These are phyloP conservation scores for Phylloscopus trochiloides DNA, from an alignment of 2,113 vertebrate genomes.

Conservation along the genomic window DNA sequence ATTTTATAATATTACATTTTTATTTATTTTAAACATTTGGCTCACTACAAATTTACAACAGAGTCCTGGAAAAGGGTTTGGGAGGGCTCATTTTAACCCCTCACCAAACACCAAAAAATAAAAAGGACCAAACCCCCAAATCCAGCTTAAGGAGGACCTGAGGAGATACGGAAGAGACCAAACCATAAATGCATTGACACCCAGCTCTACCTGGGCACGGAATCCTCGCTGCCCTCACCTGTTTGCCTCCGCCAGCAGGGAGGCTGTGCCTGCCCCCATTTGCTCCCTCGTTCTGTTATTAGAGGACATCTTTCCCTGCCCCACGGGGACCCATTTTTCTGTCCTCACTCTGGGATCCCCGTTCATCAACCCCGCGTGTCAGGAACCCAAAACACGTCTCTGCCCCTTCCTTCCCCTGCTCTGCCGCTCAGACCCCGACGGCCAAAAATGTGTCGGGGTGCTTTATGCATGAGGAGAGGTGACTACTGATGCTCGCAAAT, in stretches of 20 bases:
- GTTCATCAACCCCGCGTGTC: conserved; percentile 38
- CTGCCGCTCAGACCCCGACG: neutral
- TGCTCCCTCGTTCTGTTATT: conserved; percentile 68
- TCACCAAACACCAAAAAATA: neutral
- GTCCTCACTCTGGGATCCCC: conserved; percentile 65
- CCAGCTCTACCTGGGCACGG: neutral
- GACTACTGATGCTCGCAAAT: conserved; percentile 41
- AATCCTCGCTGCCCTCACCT: conserved; percentile 5
- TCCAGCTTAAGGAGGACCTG: neutral
- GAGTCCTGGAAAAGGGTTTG: neutral
- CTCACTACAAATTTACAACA: neutral
- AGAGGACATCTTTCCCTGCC: conserved; percentile 60
- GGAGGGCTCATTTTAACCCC: neutral
- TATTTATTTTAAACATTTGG: neutral
- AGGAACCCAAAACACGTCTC: conserved; percentile 25
- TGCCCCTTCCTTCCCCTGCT: conserved; percentile 1
- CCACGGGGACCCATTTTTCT: conserved; percentile 71
- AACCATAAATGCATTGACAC: neutral
- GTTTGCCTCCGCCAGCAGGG: conserved; percentile 35
- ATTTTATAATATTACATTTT: no score
- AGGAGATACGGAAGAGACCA: neutral
- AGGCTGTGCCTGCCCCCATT: conserved; percentile 57
- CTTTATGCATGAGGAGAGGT: conserved; percentile 30
- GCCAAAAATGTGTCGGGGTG: neutral
- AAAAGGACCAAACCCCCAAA: neutral